Evolutionary conservation across 2,113 vertebrate species (phyloP).

Genomic region (Rhegmatorhina hoffmannsi): DNA sequence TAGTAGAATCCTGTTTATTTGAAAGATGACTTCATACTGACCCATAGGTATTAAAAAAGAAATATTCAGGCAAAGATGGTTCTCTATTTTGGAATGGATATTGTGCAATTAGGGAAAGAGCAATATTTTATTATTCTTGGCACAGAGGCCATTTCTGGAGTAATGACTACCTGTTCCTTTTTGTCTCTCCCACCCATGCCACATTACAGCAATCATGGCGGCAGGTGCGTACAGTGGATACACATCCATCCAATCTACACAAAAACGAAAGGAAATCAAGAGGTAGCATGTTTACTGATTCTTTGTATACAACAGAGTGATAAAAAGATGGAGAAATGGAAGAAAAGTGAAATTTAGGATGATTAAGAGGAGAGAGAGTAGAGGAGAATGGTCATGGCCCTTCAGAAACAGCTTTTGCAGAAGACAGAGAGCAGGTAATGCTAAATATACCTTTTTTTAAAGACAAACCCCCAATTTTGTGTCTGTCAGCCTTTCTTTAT

Average conservation of each 20-base stretch:
- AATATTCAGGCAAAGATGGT: neutral
- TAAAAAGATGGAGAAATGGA: neutral
- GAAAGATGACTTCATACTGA: neutral
- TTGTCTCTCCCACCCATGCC: neutral
- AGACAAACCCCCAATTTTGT: neutral
- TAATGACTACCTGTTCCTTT: neutral
- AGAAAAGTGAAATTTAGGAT: neutral
- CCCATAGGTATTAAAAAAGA: neutral
- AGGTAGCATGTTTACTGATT: neutral
- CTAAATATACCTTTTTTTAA: neutral
- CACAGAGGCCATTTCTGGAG: neutral
- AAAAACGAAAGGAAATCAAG: constrained; percentile 1
- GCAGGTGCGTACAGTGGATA: neutral
- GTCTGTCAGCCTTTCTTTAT: neutral
- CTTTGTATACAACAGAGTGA: neutral
- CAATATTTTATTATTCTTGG: constrained; percentile 18
- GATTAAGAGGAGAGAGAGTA: neutral
- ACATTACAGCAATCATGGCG: neutral
- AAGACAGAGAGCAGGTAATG: neutral
- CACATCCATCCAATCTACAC: neutral
- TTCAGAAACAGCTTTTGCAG: neutral
- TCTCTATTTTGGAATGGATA: neutral
- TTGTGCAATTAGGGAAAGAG: constrained; percentile 3
- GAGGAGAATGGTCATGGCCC: neutral
- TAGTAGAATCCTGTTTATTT: neutral